Evolutionary conservation across 2,888 invertebrate genomes (phyloP), one percentile per base, ranked within the genome.

Genomic region (Dicyrtomina minuta): DNA sequence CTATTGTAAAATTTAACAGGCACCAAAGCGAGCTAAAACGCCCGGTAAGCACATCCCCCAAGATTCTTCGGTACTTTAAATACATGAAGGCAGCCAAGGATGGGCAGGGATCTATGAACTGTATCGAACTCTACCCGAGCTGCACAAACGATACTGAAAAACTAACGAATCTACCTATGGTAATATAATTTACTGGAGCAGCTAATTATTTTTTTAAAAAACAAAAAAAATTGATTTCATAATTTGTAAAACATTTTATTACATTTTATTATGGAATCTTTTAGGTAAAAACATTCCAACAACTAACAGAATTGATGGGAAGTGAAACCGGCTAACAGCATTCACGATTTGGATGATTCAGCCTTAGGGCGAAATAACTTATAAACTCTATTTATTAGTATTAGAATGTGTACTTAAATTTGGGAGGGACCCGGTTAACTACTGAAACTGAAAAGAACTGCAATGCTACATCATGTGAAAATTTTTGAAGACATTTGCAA

Each of bases 81-180:
- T 93, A 93, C 82, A 93, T 93, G 92, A 89, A 92, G 75, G 91
- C 93, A 0, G 93, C 93, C 13, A 88, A 92, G 81, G 78, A 78
- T 70, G 78, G 78, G 12, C 78, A 78, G 70, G 72, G 76, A 22
- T 71, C 72, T n/a, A 71, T 71, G 10, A 75, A 74, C 58, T 78
- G 78, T 53, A 70, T 74, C 6, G 78, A 78, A 44, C 58, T 76
- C 41, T 78, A 78, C 49, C 76, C 78, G 10, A 77, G 75, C 26
- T 78, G 78, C 44, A 70, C 66, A 33, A 73, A 70, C 60, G 77
- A 78, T 66, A 78, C 78, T n/a, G 78, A 78, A 44, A 69, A 76
- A 68, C 73, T 76, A 26, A 70, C 77, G 53, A 77, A 75, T 75
- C 74, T 78, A 33, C 78, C 78, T 15, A 78, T 77, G 78, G 78